Evolutionary conservation across 2,888 invertebrate genomes (phyloP).

Genomic region (Chalcosyrphus nemorum): DNA sequence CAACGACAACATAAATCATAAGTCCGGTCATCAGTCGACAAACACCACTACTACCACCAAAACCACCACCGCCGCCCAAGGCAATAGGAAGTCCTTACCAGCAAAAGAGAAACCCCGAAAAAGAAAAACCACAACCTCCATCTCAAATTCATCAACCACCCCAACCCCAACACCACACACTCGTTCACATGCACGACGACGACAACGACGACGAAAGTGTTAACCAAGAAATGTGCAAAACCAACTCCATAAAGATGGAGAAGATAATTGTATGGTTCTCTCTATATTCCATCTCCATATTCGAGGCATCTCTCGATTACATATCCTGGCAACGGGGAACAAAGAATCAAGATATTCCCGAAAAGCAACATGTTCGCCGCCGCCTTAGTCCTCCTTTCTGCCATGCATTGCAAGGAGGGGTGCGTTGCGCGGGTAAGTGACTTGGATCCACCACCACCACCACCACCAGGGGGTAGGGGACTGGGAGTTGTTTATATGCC

Average conservation of each 20-base stretch:
- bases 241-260: constrained; percentile 71
- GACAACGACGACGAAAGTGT: too few relatives aligned
- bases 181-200: constrained; percentile 14
- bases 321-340: constrained; percentile 66
- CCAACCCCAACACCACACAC: too few relatives aligned
- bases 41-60: constrained; percentile 52
- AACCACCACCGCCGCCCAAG: constrained; percentile 56
- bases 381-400: constrained; percentile 63
- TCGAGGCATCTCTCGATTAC: constrained; percentile 71
- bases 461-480: constrained; percentile 57
- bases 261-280: constrained; percentile 70
- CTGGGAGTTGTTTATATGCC: constrained; percentile 80
- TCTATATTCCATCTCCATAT: constrained; percentile 66
- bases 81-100: constrained; percentile 51
- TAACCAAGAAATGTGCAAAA: constrained; percentile 73
- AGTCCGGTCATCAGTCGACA: constrained; percentile 76
- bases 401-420: constrained; percentile 15
- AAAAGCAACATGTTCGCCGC: constrained; percentile 73
- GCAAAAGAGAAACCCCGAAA: constrained; percentile 21
- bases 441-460: constrained; percentile 9
- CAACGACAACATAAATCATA: constrained; percentile 79
- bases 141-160: constrained; percentile 1
- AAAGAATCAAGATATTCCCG: constrained; percentile 73
- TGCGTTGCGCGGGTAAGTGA: background rate
- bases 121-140: constrained; percentile 37